Percentiles rank a stretch among this genome's conserved stretches.
phyloP scores from a whole-genome alignment of 2,888 invertebrate species.

The Macrosiphum euphorbiae region DNA sequence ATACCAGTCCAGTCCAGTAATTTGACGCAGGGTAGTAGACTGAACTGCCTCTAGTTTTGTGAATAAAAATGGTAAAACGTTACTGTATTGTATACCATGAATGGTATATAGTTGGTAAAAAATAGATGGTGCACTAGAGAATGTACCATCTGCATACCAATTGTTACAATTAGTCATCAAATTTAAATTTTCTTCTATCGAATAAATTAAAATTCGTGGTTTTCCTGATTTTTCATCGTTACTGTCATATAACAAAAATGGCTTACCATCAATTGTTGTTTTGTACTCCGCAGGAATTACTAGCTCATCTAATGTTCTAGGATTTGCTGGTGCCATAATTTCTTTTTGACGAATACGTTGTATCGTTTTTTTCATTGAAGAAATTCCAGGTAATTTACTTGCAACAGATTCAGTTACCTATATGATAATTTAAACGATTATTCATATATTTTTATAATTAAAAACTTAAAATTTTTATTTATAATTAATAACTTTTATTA shows the following conservation, averaged over 20 bases:
- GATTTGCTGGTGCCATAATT: too few species aligned
- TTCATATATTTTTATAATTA: slow-evolving; percentile 1
- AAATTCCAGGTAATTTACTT: too few species aligned
- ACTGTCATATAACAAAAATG: not conserved
- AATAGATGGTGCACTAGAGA: not conserved
- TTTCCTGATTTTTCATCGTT: not conserved
- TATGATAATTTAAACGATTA: not conserved
- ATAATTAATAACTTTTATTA: not conserved
- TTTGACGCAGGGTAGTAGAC: too few species aligned
- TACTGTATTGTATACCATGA: not conserved
- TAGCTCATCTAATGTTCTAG: too few species aligned
- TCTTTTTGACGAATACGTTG: too few species aligned
- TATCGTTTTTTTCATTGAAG: too few species aligned
- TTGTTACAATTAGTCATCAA: not conserved
- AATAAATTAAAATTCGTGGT: not conserved
- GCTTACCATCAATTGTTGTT: not conserved
- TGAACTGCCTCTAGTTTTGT: too few species aligned
- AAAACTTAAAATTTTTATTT: too few species aligned
- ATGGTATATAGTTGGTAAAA: slow-evolving; percentile 28
- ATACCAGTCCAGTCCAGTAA: too few species aligned
- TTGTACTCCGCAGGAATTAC: too few species aligned
- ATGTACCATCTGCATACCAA: slow-evolving; percentile 31
- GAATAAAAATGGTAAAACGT: slow-evolving; percentile 14
- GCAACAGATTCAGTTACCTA: too few species aligned
- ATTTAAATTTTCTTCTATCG: slow-evolving; percentile 31